A percentile compares a stretch with the other conserved stretches of the same genome.
phyloP scores from a whole-genome alignment of 2,113 vertebrate species.

The Erythrocercus mccallii region DNA sequence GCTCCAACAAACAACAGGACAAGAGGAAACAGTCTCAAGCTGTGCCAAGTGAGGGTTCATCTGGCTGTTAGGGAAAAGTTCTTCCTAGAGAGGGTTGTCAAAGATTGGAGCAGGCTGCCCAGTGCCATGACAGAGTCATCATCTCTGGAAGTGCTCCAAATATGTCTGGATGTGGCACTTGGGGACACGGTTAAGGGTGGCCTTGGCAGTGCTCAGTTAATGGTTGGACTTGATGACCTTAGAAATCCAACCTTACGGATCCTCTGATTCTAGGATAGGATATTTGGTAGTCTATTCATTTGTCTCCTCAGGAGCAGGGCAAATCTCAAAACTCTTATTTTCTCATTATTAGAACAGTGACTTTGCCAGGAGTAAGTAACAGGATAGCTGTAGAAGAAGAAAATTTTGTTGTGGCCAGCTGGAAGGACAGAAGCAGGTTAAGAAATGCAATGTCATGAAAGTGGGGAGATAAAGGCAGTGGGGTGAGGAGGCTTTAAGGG shows the following conservation, averaged over 20 bases:
- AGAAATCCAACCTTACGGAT: neutral
- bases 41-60: neutral
- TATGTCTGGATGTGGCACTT: neutral
- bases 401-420: neutral
- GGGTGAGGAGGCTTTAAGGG: neutral
- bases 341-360: neutral
- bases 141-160: neutral
- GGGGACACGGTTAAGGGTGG: neutral
- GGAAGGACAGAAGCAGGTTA: neutral
- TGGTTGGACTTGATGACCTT: neutral
- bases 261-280: neutral
- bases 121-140: neutral
- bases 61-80: neutral
- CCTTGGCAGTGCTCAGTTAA: neutral
- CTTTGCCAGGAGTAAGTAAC: neutral
- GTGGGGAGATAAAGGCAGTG: neutral
- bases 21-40: neutral
- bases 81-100: neutral
- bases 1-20: neutral
- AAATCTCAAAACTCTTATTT: neutral
- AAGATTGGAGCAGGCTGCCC: neutral
- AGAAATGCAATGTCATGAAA: accelerated
- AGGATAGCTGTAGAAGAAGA: neutral
- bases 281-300: neutral
- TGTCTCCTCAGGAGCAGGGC: neutral